These are phyloP conservation scores for Saturnia japonica DNA, from an alignment of 2,888 invertebrate species.

Conservation along the genomic window DNA sequence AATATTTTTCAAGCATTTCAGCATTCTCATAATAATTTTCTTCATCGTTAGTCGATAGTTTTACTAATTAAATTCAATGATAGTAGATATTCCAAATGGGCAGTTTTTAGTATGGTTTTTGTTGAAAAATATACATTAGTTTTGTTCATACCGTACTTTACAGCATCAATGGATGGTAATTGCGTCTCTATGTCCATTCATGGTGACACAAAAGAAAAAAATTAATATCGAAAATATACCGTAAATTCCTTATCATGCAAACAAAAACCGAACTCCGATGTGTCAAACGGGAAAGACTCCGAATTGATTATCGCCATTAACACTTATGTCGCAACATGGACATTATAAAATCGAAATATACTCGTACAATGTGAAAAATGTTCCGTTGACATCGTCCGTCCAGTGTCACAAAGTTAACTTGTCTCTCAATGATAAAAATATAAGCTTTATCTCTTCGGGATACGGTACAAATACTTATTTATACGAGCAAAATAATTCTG, in stretches of 20 bases:
- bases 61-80: too few relatives aligned
- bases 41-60: too few relatives aligned
- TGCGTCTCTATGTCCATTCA: not conserved
- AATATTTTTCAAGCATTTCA: too few relatives aligned
- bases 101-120: too few relatives aligned
- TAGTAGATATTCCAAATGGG: too few relatives aligned
- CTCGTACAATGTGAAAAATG: constrained; percentile 67
- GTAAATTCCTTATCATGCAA: constrained; percentile 23
- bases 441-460: constrained; percentile 21
- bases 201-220: constrained; percentile 20
- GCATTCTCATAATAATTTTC: too few relatives aligned
- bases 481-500: constrained; percentile 24
- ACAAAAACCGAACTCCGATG: constrained; percentile 14
- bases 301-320: constrained; percentile 77
- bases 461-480: constrained; percentile 22
- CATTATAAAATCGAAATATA: constrained; percentile 67
- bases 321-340: constrained; percentile 68
- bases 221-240: constrained; percentile 24
- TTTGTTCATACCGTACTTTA: not conserved
- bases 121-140: not conserved
- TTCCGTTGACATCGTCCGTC: constrained; percentile 63
- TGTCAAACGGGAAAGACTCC: constrained; percentile 17
- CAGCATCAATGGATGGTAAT: not conserved
- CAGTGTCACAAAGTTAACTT: constrained; percentile 35
- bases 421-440: constrained; percentile 22